Evolutionary conservation across 92 coral and sea anemone species (phyloP).

Genomic region (Zoanthus solanderi): DNA sequence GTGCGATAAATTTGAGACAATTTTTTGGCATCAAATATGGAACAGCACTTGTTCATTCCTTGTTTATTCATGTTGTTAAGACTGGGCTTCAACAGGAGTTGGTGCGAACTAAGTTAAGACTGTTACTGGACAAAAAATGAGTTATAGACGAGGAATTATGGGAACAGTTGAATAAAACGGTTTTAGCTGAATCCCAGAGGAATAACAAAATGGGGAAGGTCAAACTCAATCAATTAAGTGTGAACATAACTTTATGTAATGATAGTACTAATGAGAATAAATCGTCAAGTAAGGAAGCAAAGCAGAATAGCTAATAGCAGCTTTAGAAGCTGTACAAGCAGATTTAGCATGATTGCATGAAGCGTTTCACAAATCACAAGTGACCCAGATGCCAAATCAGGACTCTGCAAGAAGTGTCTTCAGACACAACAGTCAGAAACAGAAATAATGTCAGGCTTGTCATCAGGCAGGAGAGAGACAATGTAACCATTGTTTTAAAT

Average conservation of each 20-base stretch:
- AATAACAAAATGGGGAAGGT: conserved; percentile 42
- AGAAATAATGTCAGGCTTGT: conserved; percentile 36
- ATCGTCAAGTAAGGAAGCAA: conserved; percentile 7
- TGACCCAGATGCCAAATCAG: not conserved
- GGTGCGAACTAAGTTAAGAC: conserved; percentile 39
- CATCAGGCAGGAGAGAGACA: conserved; percentile 42
- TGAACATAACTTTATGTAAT: not conserved
- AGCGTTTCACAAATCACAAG: conserved; percentile 7
- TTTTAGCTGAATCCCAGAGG: conserved; percentile 46
- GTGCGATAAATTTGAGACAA: conserved; percentile 40
- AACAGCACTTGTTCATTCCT: too few species aligned
- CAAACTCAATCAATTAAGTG: not conserved
- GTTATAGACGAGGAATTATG: conserved; percentile 38
- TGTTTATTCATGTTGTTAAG: too few species aligned
- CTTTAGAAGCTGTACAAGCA: conserved; percentile 23
- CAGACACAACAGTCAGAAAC: conserved; percentile 5
- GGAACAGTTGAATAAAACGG: conserved; percentile 43
- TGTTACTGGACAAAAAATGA: conserved; percentile 24
- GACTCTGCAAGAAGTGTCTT: not conserved
- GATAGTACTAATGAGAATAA: not conserved
- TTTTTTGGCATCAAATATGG: too few species aligned
- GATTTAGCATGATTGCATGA: conserved; percentile 3
- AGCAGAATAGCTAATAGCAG: conserved; percentile 14
- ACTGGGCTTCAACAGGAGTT: conserved; percentile 50
- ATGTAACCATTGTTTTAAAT: conserved; percentile 70